Base-by-base conservation (phyloP, 2,888 invertebrate species). In the Rapana venosa region DNA sequence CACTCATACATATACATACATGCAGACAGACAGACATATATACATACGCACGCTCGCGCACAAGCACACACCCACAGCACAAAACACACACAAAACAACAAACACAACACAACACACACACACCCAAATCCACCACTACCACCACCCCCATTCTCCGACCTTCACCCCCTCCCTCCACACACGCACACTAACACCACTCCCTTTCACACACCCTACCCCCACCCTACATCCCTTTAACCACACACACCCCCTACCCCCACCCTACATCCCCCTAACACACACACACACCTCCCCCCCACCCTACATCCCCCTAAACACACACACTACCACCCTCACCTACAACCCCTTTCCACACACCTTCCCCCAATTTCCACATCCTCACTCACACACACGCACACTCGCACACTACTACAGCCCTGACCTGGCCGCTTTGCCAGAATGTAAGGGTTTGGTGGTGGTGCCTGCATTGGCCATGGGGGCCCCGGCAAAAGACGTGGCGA, bases 391-490 rank as follows among this genome's bases (percentile, higher is more conserved):
- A 66, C 66, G 13, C 66, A 66, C 66, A 66, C 66, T 6, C 66
- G 13, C 66, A 66, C 66, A 66, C 66, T 8, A 47, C 47, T 47
- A 47, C 47, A 47, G 47, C 47, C 4, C 20, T 36, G 1, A 92
- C 90, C 93, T 92, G 15, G 94, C 94, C 22, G 94, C 92, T 88
- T 94, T 94, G 32, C 93, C 94, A 20, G 93, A 90, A 88, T 94
- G 94, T 56, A 94, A 90, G 32, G 94, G 94, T 90, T 94, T 94
- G 15, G 94, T 93, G 47, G 92, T 92, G 15, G 94, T 94, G 36
- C 94, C 94, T 17, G 94, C 94, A 74, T 94, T 94, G 35, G 94
- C 94, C 93, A 94, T 93, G 15, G 94, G 94, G 61, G 94, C 94
- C 5, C 94, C 94, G 35, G 94, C 94, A 81, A 93, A 94, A 4